Evolutionary conservation across 2,888 invertebrate genomes (phyloP), one percentile per base, ranked within the genome.

Genomic region (Campoletis raptor): DNA sequence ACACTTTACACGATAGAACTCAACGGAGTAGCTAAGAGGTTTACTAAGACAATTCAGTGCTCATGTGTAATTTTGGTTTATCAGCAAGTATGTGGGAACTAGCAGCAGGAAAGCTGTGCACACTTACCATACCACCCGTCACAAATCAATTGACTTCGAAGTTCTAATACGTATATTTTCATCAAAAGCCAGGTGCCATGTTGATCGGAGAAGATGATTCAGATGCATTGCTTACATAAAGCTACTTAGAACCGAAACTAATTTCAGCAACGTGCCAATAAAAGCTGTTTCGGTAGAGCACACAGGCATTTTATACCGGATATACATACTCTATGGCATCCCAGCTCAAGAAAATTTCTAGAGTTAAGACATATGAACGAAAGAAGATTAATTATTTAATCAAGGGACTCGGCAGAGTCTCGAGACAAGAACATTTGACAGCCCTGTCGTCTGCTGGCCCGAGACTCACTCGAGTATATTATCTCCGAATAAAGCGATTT

Each of bases 361-460:
- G 81, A 85, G n/a, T 86, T 89, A 1, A 87, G 89, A 79, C 89
- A 90, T 81, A 88, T 88, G n/a, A n/a, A n/a, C n/a, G n/a, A n/a
- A n/a, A n/a, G n/a, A n/a, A n/a, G n/a, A n/a, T n/a, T n/a, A n/a
- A n/a, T n/a, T n/a, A n/a, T n/a, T n/a, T n/a, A n/a, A n/a, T n/a
- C n/a, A n/a, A n/a, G n/a, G n/a, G n/a, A n/a, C n/a, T n/a, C n/a
- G n/a, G n/a, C n/a, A n/a, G n/a, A n/a, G n/a, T n/a, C n/a, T n/a
- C n/a, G n/a, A n/a, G n/a, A n/a, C n/a, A n/a, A n/a, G n/a, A n/a
- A n/a, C n/a, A n/a, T n/a, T n/a, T n/a, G n/a, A n/a, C n/a, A n/a
- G n/a, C n/a, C n/a, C n/a, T n/a, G n/a, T n/a, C n/a, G n/a, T n/a
- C n/a, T n/a, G n/a, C n/a, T n/a, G n/a, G n/a, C n/a, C n/a, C n/a